phyloP scores from a whole-genome alignment of 2,797 vertebrate genomes.

The Dendrocincla tyrannina region DNA sequence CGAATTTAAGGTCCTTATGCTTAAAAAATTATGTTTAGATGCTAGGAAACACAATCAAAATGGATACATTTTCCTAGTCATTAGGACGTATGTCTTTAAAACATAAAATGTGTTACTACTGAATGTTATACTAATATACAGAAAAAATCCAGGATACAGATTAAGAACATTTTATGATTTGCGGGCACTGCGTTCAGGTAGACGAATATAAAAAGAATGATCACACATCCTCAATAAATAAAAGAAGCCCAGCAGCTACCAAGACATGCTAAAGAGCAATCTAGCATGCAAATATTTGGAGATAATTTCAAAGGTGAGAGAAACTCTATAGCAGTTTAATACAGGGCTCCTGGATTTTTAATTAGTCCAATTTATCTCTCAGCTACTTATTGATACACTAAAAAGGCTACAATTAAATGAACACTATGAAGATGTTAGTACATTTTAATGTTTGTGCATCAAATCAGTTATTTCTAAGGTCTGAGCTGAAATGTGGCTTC shows the following conservation, averaged over 20 bases:
- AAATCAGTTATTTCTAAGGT: not conserved
- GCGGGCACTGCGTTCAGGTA: not conserved
- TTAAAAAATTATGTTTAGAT: not conserved
- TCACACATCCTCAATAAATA: not conserved
- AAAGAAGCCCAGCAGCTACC: not conserved
- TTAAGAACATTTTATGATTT: not conserved
- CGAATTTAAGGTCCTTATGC: not conserved
- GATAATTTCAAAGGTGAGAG: not conserved
- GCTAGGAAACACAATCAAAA: not conserved
- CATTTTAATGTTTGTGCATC: not conserved
- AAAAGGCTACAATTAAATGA: not conserved
- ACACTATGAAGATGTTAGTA: not conserved
- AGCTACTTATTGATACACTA: not conserved
- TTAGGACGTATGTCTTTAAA: not conserved
- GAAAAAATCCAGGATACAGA: not conserved
- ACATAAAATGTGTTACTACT: not conserved
- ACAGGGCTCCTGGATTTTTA: not conserved
- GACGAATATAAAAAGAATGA: not conserved
- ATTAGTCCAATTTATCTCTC: not conserved
- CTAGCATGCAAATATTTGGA: not conserved
- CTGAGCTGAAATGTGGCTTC: not conserved
- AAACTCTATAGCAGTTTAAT: not conserved
- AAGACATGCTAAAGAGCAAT: not conserved
- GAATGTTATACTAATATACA: not conserved
- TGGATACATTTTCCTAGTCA: not conserved